Conservation (phyloP, 2,888 invertebrate genomes). For the Tridacna gigas region DNA sequence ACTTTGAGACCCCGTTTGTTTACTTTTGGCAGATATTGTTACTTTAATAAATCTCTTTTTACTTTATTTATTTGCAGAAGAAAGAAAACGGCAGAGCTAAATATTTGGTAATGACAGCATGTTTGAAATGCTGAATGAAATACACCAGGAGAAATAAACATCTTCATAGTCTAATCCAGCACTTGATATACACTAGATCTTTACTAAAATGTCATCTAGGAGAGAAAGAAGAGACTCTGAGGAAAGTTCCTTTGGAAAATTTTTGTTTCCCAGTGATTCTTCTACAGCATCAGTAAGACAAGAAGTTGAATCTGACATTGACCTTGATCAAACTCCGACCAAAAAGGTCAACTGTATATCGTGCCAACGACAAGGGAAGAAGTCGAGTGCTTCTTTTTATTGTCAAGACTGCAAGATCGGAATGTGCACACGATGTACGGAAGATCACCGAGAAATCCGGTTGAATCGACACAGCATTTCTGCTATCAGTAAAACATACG, state of each 20-base stretch:
- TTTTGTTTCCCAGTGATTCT: neutral
- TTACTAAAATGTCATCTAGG: neutral
- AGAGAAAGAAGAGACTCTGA: neutral
- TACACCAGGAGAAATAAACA: too few relatives aligned
- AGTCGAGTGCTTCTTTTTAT: slow-evolving; percentile 39
- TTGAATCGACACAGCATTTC: slow-evolving; percentile 61
- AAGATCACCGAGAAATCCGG: slow-evolving; percentile 45
- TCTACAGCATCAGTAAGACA: neutral
- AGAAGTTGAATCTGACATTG: slow-evolving; percentile 4
- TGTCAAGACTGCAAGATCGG: slow-evolving; percentile 60
- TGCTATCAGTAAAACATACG: slow-evolving; percentile 47
- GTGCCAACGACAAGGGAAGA: slow-evolving; percentile 48
- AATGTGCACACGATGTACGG: slow-evolving; percentile 45
- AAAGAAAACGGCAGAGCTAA: too few relatives aligned
- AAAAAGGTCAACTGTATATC: slow-evolving; percentile 46
- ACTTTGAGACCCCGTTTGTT: too few relatives aligned
- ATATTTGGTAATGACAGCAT: too few relatives aligned
- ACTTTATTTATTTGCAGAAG: too few relatives aligned
- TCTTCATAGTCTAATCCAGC: too few relatives aligned
- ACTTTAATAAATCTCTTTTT: too few relatives aligned
- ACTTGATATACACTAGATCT: too few relatives aligned
- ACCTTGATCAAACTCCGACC: slow-evolving; percentile 17
- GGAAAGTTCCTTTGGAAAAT: neutral
- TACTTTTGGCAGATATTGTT: too few relatives aligned
- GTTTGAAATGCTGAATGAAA: too few relatives aligned